A percentile compares a stretch with the other conserved stretches of the same genome.
These are phyloP conservation scores for Calameuta idolon DNA, from an alignment of 2,888 invertebrate species.

Conservation along the genomic window DNA sequence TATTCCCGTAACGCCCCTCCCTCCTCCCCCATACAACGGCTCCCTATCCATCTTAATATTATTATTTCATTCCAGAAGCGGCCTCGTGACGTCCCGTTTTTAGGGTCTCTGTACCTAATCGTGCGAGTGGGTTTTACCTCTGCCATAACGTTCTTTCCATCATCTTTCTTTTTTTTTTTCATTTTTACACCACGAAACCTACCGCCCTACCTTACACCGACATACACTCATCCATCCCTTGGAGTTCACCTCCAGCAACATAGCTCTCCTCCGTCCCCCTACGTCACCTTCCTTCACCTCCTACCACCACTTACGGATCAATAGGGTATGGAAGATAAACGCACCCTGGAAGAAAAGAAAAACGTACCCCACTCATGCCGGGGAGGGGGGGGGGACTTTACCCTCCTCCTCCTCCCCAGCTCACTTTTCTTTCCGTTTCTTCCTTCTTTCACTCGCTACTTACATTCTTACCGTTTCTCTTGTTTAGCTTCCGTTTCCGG, in stretches of 20 bases:
- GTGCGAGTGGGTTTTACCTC: conserved; percentile 43
- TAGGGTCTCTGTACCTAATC: conserved; percentile 44
- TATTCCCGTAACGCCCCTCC: conserved; percentile 13
- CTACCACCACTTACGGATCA: conserved; percentile 62
- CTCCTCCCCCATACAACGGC: conserved; percentile 31
- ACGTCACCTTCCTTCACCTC: conserved; percentile 40
- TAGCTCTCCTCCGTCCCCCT: conserved; percentile 36
- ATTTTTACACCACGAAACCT: conserved; percentile 36
- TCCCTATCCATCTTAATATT: conserved; percentile 64
- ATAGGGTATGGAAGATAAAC: conserved; percentile 65
- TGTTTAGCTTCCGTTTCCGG: not conserved
- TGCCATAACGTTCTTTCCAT: not conserved
- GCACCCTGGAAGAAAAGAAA: conserved; percentile 34
- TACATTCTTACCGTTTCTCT: not conserved
- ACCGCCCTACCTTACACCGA: conserved; percentile 30
- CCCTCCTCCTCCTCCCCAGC: not conserved
- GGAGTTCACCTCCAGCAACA: not conserved
- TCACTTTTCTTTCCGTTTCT: not conserved
- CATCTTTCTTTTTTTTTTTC: conserved; percentile 14
- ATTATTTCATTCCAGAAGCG: conserved; percentile 63
- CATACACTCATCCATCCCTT: conserved; percentile 15
- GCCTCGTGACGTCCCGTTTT: conserved; percentile 37
- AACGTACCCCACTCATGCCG: conserved; percentile 31
- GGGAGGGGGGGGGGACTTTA: too few relatives aligned
- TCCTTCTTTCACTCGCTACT: not conserved